Evolutionary conservation across 1,140 invertebrate genomes (phyloP), one percentile per base, ranked within the genome.

Genomic region (Glossosoma conforme): DNA sequence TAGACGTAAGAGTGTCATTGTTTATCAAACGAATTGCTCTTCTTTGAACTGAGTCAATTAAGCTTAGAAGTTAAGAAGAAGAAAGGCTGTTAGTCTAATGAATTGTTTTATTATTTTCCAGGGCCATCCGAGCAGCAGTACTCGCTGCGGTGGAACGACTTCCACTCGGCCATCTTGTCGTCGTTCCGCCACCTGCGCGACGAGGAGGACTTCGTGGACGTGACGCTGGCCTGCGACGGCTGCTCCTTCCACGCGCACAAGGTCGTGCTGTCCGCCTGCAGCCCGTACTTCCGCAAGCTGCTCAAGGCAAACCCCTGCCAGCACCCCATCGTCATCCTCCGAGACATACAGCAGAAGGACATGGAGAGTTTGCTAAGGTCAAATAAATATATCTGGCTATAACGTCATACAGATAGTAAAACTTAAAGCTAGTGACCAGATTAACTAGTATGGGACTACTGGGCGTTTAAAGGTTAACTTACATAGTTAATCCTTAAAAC

Each of bases 291-390:
- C 76, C 80, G 89, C 61, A 80, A 84, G 61, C 75, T 95, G 55
- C 79, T 95, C 61, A 93, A 92, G 77, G 87, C 88, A 18, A 94
- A 94, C 72, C 91, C 91, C 54, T 95, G 91, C 70, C 88, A 92
- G 65, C 91, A 95, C 70, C 92, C 91, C 14, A 94, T 95, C 62
- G 87, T 96, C 54, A 94, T 94, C 60, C 73, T 95, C 38, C 81
- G 89, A 63, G 91, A 94, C 68, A 88, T 95, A 2, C 82, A 86
- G 46, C 83, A 89, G 62, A 82, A 89, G 61, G 91, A 93, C 63
- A 89, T 94, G 77, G 89, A 93, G 66, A 91, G 89, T 58, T 76
- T 96, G 53, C 76, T 96, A 51, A 85, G 88, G 81, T 83, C 64
- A 36, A 18, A 50, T 30, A 38, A 40, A 52, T 28, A n/a, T n/a